These are phyloP conservation scores for Campoplex nolae DNA, from an alignment of 2,888 invertebrate genomes.

Conservation along the genomic window DNA sequence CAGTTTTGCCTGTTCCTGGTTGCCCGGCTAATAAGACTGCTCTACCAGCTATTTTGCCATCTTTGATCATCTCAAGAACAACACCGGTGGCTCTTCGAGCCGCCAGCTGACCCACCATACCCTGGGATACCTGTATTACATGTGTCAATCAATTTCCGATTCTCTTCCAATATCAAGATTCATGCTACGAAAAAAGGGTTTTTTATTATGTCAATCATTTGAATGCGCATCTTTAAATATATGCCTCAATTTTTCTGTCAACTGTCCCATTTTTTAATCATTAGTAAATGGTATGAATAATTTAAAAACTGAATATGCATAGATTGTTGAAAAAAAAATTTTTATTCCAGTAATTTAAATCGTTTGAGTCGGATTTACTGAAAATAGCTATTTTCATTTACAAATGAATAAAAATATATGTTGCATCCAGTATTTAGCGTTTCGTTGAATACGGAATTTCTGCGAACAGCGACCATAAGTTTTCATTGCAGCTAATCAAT, in stretches of 20 bases:
- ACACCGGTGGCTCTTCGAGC: constrained; percentile 98
- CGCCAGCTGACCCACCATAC: constrained; percentile 97
- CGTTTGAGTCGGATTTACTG: too few species aligned
- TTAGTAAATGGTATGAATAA: neutral
- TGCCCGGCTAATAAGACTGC: constrained; percentile 98
- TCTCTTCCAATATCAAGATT: neutral
- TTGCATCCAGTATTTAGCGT: too few species aligned
- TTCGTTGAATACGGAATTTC: too few species aligned
- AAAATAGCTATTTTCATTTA: too few species aligned
- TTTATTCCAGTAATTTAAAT: too few species aligned
- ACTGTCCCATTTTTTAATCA: neutral
- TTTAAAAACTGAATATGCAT: neutral
- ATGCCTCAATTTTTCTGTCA: neutral
- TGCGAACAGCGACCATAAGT: too few species aligned
- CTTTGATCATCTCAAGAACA: constrained; percentile 98
- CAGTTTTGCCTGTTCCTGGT: constrained; percentile 99
- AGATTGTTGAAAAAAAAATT: neutral
- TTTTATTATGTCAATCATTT: neutral
- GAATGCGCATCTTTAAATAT: neutral
- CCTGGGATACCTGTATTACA: constrained; percentile 91
- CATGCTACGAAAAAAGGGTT: neutral
- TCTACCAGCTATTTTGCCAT: constrained; percentile 98
- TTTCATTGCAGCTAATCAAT: too few species aligned
- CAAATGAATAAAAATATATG: too few species aligned
- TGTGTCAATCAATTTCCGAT: constrained; percentile 1